Percentiles rank a stretch among this genome's conserved stretches.
Evolutionary conservation across 2,113 vertebrate species (phyloP).

Genomic region (Dasypus novemcinctus): DNA sequence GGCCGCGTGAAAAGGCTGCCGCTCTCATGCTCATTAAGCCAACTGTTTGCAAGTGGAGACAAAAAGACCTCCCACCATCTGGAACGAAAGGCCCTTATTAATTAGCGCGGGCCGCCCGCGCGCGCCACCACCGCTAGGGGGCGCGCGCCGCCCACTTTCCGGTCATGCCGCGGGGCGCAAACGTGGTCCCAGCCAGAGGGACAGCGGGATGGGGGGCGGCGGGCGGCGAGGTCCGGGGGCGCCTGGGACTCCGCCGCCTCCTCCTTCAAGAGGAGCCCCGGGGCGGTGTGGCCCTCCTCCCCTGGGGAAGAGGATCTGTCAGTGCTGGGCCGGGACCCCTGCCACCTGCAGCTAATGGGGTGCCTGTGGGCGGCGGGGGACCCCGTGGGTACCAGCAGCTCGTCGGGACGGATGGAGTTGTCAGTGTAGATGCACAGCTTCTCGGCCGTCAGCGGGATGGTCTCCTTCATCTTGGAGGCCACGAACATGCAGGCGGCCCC

Average conservation of each 20-base stretch:
- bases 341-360: background rate
- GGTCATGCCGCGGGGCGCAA: background rate
- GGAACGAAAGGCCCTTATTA: background rate
- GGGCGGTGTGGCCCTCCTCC: background rate
- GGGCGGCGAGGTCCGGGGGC: background rate
- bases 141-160: slow-evolving; percentile 64
- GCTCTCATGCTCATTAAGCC: background rate
- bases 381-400: slow-evolving; percentile 90
- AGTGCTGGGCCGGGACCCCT: fast-evolving
- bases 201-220: background rate
- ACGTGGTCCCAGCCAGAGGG: background rate
- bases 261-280: background rate
- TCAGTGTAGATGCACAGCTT: slow-evolving; percentile 98
- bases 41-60: background rate
- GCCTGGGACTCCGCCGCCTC: background rate
- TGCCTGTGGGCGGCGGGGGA: background rate
- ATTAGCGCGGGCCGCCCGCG: background rate
- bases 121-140: slow-evolving; percentile 67
- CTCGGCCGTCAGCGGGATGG: slow-evolving; percentile 95
- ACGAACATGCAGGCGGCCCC: slow-evolving; percentile 98
- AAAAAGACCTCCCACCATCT: slow-evolving; percentile 23
- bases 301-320: background rate
- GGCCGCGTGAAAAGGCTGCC: background rate
- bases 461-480: slow-evolving; percentile 99
- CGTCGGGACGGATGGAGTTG: slow-evolving; percentile 93